Evolutionary conservation across 2,113 vertebrate genomes (phyloP), one percentile per base, ranked within the genome.

Genomic region (Phrynosoma platyrhinos): DNA sequence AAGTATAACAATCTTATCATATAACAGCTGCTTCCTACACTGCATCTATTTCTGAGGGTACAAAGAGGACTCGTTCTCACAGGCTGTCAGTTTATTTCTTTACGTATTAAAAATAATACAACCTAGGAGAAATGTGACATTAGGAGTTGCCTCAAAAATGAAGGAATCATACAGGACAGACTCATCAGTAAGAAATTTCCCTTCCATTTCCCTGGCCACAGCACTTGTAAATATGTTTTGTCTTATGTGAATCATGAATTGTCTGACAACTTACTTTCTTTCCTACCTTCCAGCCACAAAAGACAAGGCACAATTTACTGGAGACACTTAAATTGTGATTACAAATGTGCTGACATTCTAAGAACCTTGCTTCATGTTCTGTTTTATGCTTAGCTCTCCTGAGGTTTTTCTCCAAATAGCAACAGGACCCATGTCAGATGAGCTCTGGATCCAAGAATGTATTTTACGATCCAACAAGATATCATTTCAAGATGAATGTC

Each of bases 51-150:
- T 69, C 42, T 74, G 76, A 89, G 91, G 87, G 75, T 71, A 92
- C 86, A 89, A 72, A 84, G 91, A 89, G 55, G 36, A 72, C 71
- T 91, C 77, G 23, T 62, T 71, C 87, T 83, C 83, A 85, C 87
- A 25, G 87, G 66, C 53, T 90, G 84, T 58, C 94, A 90, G 58
- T 92, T 86, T 0, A 4, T 82, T 87, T 91, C 80, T 79, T 86
- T 64, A 83, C 83, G 58, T 0, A 0, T 53, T 79, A 23, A 0
- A 0, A 52, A 68, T 0, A 64, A 71, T 69, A 20, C 40, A 80
- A 9, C 74, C 81, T 82, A 82, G 85, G 83, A 89, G 36, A 5
- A 58, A 10, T 3, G 0, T 83, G 47, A 10, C 0, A 2, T n/a
- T 27, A 64, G 89, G 12, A 5, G n/a, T 79, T 42, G 30, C 30